Evolutionary conservation across 2,113 vertebrate species (phyloP), one percentile per base, ranked within the genome.

Genomic region (Megaceryle torquata): DNA sequence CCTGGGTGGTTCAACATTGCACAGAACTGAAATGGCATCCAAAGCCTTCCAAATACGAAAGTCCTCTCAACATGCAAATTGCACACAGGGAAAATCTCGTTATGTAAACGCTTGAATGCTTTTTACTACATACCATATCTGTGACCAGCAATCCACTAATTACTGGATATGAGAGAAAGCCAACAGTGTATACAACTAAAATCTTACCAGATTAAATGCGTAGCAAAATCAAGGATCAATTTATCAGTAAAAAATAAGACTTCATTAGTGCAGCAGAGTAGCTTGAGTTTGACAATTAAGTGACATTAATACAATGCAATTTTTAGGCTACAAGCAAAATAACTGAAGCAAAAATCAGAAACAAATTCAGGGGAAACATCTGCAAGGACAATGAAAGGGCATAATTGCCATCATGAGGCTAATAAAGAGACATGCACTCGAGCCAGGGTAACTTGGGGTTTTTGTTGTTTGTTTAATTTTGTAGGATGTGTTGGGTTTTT

Each of bases 241-340:
- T 59, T 8, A 63, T 10, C 19, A 61, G 53, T 15, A 57, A 56
- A 78, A 79, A 67, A 7, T 5, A 25, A 50, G 51, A 65, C 9
- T 50, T 64, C 2, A 13, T n/a, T 9, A 79, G 41, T 3, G 8
- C 19, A 64, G 48, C 19, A 67, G 0, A 77, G 31, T 14, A 56
- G n/a, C 15, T 33, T 9, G 12, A 43, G 15, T 35, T 69, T 78
- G 48, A 65, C 31, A 65, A 16, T 59, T 50, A 37, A 48, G 70
- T 0, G 0, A 57, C 14, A 78, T 3, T 15, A 70, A 78, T 63
- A 57, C 41, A 41, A 11, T 0, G 2, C 3, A 41, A 20, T 59
- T 82, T 60, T 51, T 68, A 44, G 35, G 39, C 26, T 18, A 44
- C 33, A n/a, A 39, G 19, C 14, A 77, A 82, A 90, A 72, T 29